Conservation (phyloP, 2,888 invertebrate genomes). For the Desoria tigrina region DNA sequence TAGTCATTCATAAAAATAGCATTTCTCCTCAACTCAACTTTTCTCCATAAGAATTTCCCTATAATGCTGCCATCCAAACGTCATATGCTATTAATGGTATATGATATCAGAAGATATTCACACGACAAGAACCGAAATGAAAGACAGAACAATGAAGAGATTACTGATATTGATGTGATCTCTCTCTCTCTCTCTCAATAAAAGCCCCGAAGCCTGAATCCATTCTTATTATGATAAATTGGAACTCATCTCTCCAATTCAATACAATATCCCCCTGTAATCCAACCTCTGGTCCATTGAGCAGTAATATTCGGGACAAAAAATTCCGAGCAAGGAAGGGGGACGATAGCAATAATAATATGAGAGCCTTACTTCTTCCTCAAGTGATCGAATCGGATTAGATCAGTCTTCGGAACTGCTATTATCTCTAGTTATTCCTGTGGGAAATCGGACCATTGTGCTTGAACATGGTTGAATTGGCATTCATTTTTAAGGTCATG, state of each 20-base stretch:
- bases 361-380: not conserved
- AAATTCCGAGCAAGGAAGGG: not conserved
- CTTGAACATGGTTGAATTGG: conserved; percentile 7
- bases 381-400: conserved; percentile 21
- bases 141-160: conserved; percentile 26
- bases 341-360: not conserved
- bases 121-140: conserved; percentile 18
- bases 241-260: conserved; percentile 16
- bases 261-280: conserved; percentile 9
- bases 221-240: conserved; percentile 25
- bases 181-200: conserved; percentile 13
- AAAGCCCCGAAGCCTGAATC: not conserved
- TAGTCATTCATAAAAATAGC: too few species aligned
- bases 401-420: conserved; percentile 9
- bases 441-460: conserved; percentile 21
- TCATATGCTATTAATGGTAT: too few species aligned
- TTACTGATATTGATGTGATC: conserved; percentile 15
- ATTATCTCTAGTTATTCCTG: conserved; percentile 15
- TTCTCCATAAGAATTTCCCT: too few species aligned
- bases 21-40: too few species aligned
- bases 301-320: not conserved
- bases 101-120: conserved; percentile 12
- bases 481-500: conserved; percentile 9
- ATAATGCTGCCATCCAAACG: too few species aligned
- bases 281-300: not conserved